Percentiles rank a stretch among this genome's conserved stretches.
Conservation (phyloP, 2,888 invertebrate genomes). For the Sinelater perroti region DNA sequence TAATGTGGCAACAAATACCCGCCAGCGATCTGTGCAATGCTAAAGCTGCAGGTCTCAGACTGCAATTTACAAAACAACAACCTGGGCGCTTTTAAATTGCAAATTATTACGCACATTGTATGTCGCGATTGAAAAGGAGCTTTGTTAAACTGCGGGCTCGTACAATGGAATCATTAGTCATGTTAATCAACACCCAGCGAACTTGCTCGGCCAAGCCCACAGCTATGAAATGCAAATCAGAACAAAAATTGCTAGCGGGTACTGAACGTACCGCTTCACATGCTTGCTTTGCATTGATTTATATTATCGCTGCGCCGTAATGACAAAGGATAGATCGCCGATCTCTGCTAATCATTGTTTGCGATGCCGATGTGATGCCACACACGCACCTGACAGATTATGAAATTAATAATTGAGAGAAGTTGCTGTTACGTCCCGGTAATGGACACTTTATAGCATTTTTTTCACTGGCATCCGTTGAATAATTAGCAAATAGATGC, state of each 20-base stretch:
- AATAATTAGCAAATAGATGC: too few species aligned
- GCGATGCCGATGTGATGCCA: background rate
- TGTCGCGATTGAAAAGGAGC: constrained; percentile 14
- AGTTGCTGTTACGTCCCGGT: too few species aligned
- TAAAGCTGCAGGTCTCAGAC: too few species aligned
- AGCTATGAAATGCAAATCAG: constrained; percentile 30
- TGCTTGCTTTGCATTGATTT: constrained; percentile 11
- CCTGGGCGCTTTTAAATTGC: constrained; percentile 11
- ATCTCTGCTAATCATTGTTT: constrained; percentile 2
- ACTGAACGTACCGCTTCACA: constrained; percentile 7
- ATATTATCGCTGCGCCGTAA: constrained; percentile 1
- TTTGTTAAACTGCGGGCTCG: constrained; percentile 9
- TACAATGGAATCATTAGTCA: constrained; percentile 29
- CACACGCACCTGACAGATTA: constrained; percentile 1
- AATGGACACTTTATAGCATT: background rate
- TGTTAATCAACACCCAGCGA: constrained; percentile 35
- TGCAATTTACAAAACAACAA: background rate
- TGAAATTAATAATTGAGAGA: background rate
- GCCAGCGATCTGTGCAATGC: too few species aligned
- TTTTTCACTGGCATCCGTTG: too few species aligned
- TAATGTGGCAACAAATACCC: background rate
- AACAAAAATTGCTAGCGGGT: constrained; percentile 27
- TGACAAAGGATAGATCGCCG: constrained; percentile 7
- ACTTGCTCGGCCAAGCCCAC: constrained; percentile 32
- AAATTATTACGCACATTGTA: constrained; percentile 7